These are phyloP conservation scores for Scolanthus callimorphus DNA, from an alignment of 92 coral and sea anemone genomes.

Conservation along the genomic window DNA sequence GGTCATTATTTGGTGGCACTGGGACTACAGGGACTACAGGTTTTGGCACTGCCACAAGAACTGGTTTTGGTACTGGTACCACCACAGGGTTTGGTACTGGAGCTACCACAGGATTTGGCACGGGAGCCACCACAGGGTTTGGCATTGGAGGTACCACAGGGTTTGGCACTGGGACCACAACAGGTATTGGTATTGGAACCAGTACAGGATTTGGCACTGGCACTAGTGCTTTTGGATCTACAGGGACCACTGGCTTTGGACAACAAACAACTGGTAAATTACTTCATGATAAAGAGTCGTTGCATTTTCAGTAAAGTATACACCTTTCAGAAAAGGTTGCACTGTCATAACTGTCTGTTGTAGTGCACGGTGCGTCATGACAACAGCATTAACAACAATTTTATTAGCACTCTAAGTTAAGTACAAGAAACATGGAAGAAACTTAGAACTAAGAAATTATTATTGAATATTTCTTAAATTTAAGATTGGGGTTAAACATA, in stretches of 20 bases:
- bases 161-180: slow-evolving; percentile 12
- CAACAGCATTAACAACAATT: not conserved
- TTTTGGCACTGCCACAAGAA: slow-evolving; percentile 38
- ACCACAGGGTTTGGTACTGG: slow-evolving; percentile 32
- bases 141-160: slow-evolving; percentile 20
- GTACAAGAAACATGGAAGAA: too few species aligned
- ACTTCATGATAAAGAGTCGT: too few species aligned
- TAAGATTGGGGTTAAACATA: too few species aligned
- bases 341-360: too few species aligned
- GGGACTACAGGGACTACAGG: not conserved
- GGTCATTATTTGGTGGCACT: not conserved
- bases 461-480: too few species aligned
- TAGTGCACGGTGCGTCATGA: too few species aligned
- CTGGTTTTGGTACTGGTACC: slow-evolving; percentile 70
- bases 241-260: not conserved
- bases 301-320: too few species aligned
- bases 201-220: not conserved
- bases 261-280: not conserved
- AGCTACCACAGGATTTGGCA: slow-evolving; percentile 24
- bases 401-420: too few species aligned
- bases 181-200: slow-evolving; percentile 33
- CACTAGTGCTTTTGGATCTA: slow-evolving; percentile 4
- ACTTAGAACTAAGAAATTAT: too few species aligned
- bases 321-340: too few species aligned
- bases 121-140: slow-evolving; percentile 32